Evolutionary conservation across 2,113 vertebrate genomes (phyloP), one percentile per base, ranked within the genome.

Genomic region (Cyphomyrus plagiostoma): DNA sequence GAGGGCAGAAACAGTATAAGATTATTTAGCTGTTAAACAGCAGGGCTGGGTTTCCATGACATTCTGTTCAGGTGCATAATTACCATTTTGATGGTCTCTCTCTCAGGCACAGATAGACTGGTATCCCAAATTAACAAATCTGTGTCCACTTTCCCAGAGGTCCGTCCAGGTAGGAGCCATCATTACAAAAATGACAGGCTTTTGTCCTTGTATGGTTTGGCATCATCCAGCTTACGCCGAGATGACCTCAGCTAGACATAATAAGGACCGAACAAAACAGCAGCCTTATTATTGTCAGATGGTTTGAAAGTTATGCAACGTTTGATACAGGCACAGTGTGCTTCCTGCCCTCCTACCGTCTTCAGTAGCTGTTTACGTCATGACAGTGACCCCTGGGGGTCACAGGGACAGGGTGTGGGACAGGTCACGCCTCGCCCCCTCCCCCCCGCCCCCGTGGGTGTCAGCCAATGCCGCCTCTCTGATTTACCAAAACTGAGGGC

Each of bases 21-120:
- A 87, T 87, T 48, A 87, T 52, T 53, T 52, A 53, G 48, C 21
- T 35, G 84, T 86, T 86, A 26, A 86, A 86, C 84, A 86, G 49
- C 49, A 50, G 49, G 85, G 10, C 5, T 19, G 85, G 23, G 26
- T 87, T 56, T 87, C 50, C n/a, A 35, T 87, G 30, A 87, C 85
- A 23, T 53, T 30, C 26, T 49, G 26, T 30, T 1, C 6, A 87
- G 85, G 50, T 53, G 30, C 48, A 53, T 52, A 53, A 48, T 56
- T 30, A 53, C 85, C 5, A 19, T 56, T 53, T n/a, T 19, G 26
- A 48, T 8, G 39, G 17, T 83, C 42, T 9, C 3, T 45, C 39
- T 23, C 39, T n/a, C 82, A 80, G 3, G 70, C 15, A 39, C 70
- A 80, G 74, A 35, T 42, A 80, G 39, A 42, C 30, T 42, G 30